These are phyloP conservation scores for Sebastiscus albofasciatus DNA, from an alignment of 2,797 vertebrate species.

Conservation along the genomic window DNA sequence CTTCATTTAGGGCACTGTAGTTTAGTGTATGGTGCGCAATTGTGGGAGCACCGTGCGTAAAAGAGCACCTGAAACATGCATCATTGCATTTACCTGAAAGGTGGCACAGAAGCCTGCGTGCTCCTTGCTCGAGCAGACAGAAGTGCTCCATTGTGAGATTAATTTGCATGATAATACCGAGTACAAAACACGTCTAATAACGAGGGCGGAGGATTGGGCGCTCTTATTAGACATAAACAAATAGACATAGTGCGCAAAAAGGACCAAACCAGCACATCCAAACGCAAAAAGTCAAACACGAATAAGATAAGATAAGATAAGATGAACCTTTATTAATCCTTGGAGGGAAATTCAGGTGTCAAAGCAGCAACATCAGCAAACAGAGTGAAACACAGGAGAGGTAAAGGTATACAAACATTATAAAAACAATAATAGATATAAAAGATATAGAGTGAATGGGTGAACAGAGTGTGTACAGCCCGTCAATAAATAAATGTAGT, in stretches of 20 bases:
- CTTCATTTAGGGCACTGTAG: conserved; percentile 41
- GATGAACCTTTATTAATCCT: no score
- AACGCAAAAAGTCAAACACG: neutral
- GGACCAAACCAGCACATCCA: neutral
- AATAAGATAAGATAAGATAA: neutral
- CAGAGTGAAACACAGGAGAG: no score
- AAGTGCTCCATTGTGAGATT: conserved; percentile 23
- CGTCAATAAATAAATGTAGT: no score
- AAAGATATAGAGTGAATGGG: no score
- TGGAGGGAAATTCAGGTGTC: no score
- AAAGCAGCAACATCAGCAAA: no score
- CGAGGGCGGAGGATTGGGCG: conserved; percentile 28
- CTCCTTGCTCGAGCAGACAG: neutral
- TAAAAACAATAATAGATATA: no score
- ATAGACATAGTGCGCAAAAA: conserved; percentile 43
- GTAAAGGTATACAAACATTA: no score
- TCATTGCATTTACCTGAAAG: conserved; percentile 47
- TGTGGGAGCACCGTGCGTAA: conserved; percentile 50
- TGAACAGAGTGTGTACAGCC: no score
- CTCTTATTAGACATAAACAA: conserved; percentile 47
- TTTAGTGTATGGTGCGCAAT: conserved; percentile 55
- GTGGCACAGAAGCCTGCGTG: conserved; percentile 21
- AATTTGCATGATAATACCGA: conserved; percentile 66
- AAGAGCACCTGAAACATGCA: conserved; percentile 15
- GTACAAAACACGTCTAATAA: conserved; percentile 47